phyloP scores from a whole-genome alignment of 2,888 invertebrate genomes.

The Aproaerema taeniolella region DNA sequence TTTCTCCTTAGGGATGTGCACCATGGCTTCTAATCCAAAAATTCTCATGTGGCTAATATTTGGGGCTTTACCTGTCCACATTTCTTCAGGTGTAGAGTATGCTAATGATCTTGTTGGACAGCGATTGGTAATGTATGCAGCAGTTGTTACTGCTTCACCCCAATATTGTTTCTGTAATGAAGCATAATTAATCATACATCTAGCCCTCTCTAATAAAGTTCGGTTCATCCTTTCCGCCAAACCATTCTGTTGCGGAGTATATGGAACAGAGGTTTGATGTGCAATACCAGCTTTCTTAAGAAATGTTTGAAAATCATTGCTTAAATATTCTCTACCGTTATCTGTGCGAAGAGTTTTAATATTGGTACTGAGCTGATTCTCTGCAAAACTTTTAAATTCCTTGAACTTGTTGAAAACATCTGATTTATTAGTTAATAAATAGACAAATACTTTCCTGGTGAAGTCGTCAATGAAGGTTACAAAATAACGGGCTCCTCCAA shows the following conservation, averaged over 20 bases:
- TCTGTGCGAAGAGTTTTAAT: slow-evolving; percentile 14
- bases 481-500: slow-evolving; percentile 17
- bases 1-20: slow-evolving; percentile 5
- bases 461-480: slow-evolving; percentile 18
- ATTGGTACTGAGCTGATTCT: slow-evolving; percentile 6
- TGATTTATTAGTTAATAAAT: slow-evolving; percentile 13
- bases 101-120: slow-evolving; percentile 1
- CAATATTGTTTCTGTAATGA: slow-evolving; percentile 1
- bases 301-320: slow-evolving; percentile 10
- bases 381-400: slow-evolving; percentile 5
- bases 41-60: slow-evolving; percentile 7
- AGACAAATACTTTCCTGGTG: slow-evolving; percentile 14
- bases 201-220: slow-evolving; percentile 11
- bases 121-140: slow-evolving; percentile 11
- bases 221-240: slow-evolving; percentile 25
- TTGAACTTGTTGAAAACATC: slow-evolving; percentile 10
- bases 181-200: slow-evolving; percentile 12
- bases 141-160: slow-evolving; percentile 17
- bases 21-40: slow-evolving; percentile 11
- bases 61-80: slow-evolving; percentile 9
- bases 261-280: slow-evolving; percentile 24
- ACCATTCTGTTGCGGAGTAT: slow-evolving; percentile 33
- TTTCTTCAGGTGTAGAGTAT: slow-evolving; percentile 5
- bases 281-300: slow-evolving; percentile 22
- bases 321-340: slow-evolving; percentile 13